These are phyloP conservation scores for Chrysochloris asiatica DNA, from an alignment of 2,113 vertebrate species.

Conservation along the genomic window DNA sequence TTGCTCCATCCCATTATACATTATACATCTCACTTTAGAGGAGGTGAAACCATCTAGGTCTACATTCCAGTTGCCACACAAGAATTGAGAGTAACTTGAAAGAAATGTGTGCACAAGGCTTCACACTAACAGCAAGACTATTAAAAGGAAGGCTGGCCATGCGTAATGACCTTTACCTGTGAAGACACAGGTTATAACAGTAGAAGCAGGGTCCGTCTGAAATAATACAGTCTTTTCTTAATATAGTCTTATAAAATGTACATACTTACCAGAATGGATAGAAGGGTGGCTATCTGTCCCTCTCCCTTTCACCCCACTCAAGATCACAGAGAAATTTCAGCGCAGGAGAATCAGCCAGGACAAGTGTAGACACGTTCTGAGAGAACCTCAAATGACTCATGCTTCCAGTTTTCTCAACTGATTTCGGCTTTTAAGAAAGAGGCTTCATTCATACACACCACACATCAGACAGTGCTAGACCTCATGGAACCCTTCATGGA, in stretches of 20 bases:
- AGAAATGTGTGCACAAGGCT: neutral
- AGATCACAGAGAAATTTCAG: slow-evolving; percentile 62
- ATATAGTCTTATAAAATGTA: neutral
- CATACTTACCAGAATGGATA: neutral
- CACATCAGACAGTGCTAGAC: slow-evolving; percentile 5
- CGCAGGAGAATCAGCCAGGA: slow-evolving; percentile 42
- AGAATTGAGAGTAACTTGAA: slow-evolving; percentile 43
- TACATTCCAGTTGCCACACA: neutral
- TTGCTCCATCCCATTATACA: neutral
- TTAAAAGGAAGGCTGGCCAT: neutral
- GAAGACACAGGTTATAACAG: neutral
- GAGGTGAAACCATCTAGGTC: neutral
- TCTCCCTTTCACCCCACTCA: slow-evolving; percentile 1
- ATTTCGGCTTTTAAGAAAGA: slow-evolving; percentile 61
- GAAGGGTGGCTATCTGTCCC: neutral
- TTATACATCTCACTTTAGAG: neutral
- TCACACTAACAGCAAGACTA: slow-evolving; percentile 50
- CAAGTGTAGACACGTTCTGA: slow-evolving; percentile 63
- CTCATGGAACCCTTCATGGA: neutral
- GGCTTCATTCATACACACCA: slow-evolving; percentile 41
- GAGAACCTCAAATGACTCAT: slow-evolving; percentile 67
- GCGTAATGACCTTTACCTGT: neutral
- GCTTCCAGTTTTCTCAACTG: slow-evolving; percentile 63
- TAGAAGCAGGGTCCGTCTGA: neutral
- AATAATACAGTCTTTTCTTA: neutral